Base-by-base conservation (phyloP, 2,797 vertebrate species). In the Mus caroli region DNA sequence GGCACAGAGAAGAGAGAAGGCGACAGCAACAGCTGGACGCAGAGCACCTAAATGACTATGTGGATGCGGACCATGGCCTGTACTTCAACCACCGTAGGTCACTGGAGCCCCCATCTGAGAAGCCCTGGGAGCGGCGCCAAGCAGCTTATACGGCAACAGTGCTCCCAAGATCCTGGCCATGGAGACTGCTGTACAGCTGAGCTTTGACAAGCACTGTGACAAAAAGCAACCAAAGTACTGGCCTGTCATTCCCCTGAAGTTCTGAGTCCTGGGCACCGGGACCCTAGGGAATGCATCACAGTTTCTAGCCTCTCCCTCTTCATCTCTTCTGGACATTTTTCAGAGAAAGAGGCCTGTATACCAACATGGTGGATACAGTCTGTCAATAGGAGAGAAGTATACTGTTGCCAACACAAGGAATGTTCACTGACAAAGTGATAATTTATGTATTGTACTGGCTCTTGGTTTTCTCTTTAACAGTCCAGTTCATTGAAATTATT, bases 151-250 rank as follows among this genome's bases (percentile, higher is more conserved):
- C 0, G 99, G 99, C 97, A 4, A 99, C 98, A 64, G 99, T 97
- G 99, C 99, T 98, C 98, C 98, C 83, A 99, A 99, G 98, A 99
- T 99, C 97, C 98, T 99, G 97, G 99, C 99, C 73, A 99, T 99
- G 99, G 99, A 99, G 98, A 98, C 99, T 11, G 98, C 98, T 2
- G 96, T 99, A 97, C 99, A 99, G 92, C 98, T 99, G 71, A 95
- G 96, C 94, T 99, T 99, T 96, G 98, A 99, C 80, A 99, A 99
- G 52, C 99, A 99, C 97, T 99, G 99, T 97, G 99, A 99, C 98
- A 98, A 97, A 96, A 99, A 99, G 93, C 99, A 99, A 97, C 99
- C 99, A 24, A 99, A 99, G 92, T 99, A 99, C 98, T 99, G 99
- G 99, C 99, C 99, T 0, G 99, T 99, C 80, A 99, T 99, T 95